Conservation (phyloP, 2,113 vertebrate species). For the Engystomops pustulosus region DNA sequence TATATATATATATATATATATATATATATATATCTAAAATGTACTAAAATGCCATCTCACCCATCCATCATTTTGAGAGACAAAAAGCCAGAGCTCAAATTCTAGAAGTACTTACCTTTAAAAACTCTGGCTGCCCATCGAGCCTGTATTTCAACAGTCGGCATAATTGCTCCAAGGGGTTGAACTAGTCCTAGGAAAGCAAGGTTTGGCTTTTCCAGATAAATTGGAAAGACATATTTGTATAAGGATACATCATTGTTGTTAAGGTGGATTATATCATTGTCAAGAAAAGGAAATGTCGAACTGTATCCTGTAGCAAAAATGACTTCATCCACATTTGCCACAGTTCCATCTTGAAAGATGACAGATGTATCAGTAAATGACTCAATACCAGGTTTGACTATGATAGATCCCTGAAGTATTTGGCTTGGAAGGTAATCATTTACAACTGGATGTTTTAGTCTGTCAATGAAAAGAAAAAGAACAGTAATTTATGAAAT, state of each 20-base stretch:
- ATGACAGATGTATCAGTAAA: slow-evolving; percentile 74
- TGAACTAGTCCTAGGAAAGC: slow-evolving; percentile 74
- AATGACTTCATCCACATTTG: slow-evolving; percentile 77
- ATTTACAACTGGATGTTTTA: slow-evolving; percentile 68
- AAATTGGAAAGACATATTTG: slow-evolving; percentile 74
- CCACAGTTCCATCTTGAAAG: slow-evolving; percentile 78
- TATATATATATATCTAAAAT: no score
- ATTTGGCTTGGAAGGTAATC: slow-evolving; percentile 81
- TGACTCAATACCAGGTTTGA: slow-evolving; percentile 76
- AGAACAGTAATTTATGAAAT: no score
- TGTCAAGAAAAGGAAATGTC: slow-evolving; percentile 75
- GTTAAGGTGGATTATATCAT: slow-evolving; percentile 64
- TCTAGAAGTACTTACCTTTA: slow-evolving; percentile 65
- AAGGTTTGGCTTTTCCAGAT: slow-evolving; percentile 71
- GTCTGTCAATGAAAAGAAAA: no score
- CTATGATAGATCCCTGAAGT: slow-evolving; percentile 74
- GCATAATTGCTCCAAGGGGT: slow-evolving; percentile 70
- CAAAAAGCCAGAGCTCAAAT: neutral
- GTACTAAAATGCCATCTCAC: no score
- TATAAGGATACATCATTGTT: slow-evolving; percentile 69
- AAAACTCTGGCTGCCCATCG: slow-evolving; percentile 76
- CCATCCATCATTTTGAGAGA: no score
- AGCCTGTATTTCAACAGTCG: slow-evolving; percentile 76
- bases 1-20: no score
- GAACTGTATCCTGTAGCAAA: slow-evolving; percentile 82